Conservation (phyloP, 2,888 invertebrate species). For the Hedya salicella region DNA sequence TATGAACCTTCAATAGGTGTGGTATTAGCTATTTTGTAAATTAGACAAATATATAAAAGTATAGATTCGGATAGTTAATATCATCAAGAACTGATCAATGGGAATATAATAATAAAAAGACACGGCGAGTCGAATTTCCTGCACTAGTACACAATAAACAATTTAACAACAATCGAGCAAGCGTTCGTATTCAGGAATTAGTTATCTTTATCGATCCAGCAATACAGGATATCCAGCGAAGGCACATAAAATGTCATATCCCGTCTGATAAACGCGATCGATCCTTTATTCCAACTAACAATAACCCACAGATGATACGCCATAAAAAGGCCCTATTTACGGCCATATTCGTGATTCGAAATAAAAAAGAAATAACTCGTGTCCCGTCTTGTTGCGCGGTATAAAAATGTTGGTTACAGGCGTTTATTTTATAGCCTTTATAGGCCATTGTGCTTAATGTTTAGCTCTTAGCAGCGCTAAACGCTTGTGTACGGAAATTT, state of each 20-base stretch:
- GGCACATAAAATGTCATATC: constrained; percentile 45
- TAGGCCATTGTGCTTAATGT: constrained; percentile 61
- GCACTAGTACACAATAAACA: constrained; percentile 16
- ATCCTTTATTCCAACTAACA: constrained; percentile 54
- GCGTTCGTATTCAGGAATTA: constrained; percentile 29
- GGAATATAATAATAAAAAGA: too few species aligned
- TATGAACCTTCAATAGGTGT: too few species aligned
- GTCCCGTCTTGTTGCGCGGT: constrained; percentile 47
- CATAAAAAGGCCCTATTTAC: constrained; percentile 59
- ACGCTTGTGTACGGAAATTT: constrained; percentile 38
- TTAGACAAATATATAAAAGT: too few species aligned
- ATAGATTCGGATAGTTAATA: too few species aligned
- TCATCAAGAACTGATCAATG: too few species aligned
- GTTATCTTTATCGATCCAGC: constrained; percentile 33
- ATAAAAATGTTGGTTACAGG: constrained; percentile 62
- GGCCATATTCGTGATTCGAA: constrained; percentile 55
- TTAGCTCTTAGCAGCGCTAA: constrained; percentile 47
- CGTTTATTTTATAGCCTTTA: constrained; percentile 70
- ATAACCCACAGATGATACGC: constrained; percentile 57
- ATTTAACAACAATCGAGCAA: constrained; percentile 13
- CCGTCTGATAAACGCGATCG: constrained; percentile 31
- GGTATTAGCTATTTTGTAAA: too few species aligned
- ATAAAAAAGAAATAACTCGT: constrained; percentile 51
- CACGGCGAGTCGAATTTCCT: not conserved
- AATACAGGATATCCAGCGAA: constrained; percentile 37